Evolutionary conservation across 2,797 vertebrate genomes (phyloP).

Genomic region (Menidia menidia): DNA sequence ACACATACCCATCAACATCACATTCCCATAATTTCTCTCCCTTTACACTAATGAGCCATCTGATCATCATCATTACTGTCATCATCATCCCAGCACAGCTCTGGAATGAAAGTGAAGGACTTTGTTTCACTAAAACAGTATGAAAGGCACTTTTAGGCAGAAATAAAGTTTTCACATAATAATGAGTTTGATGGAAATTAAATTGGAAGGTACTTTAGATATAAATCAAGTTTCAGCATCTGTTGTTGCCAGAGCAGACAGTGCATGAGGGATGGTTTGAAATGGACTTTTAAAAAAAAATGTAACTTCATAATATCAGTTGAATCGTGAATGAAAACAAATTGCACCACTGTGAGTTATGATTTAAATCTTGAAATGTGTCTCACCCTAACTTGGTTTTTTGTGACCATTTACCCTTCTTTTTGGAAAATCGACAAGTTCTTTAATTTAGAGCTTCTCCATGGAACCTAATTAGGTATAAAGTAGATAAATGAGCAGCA

Average conservation of each 20-base stretch:
- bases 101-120: background rate
- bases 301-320: background rate
- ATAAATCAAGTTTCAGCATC: slow-evolving; percentile 22
- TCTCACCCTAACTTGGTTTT: background rate
- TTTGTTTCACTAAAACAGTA: no score
- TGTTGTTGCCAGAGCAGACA: slow-evolving; percentile 17
- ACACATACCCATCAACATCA: slow-evolving; percentile 18
- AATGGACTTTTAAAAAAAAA: slow-evolving; percentile 1
- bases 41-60: slow-evolving; percentile 16
- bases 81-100: slow-evolving; percentile 2
- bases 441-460: slow-evolving; percentile 28
- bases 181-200: slow-evolving; percentile 9
- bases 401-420: slow-evolving; percentile 2
- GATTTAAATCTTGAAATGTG: background rate
- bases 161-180: no score
- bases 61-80: slow-evolving; percentile 30
- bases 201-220: slow-evolving; percentile 12
- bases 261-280: slow-evolving; percentile 18
- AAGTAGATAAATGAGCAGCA: no score
- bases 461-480: slow-evolving; percentile 12
- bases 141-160: no score
- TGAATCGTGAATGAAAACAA: background rate
- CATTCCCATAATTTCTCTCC: slow-evolving; percentile 4
- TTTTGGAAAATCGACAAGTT: slow-evolving; percentile 9
- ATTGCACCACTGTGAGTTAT: background rate